Base-by-base conservation (phyloP, 1,140 invertebrate genomes). In the Oppia nitens region DNA sequence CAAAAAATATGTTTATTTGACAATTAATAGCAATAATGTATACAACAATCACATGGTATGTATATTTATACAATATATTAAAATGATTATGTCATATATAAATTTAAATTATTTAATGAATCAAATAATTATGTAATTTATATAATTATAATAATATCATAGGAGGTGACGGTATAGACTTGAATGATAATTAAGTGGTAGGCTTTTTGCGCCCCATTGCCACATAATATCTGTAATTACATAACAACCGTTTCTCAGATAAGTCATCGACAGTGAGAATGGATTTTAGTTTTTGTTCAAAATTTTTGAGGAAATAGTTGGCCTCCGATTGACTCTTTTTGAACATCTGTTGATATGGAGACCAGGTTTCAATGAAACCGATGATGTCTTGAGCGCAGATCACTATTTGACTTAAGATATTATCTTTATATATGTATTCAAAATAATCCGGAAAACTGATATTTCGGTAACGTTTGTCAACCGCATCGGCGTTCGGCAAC, bases 321-420 rank as follows among this genome's bases (percentile, higher is more conserved):
- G 55, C 55, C 3, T 47, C 29, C 6, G 40, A n/a, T 24, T 32
- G 29, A 14, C 14, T 24, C 11, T 56, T 24, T 24, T 23, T 23
- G 20, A 9, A 20, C 11, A 47, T 20, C 3, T 20, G 26, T 21
- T 56, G 21, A 26, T 25, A 56, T 11, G 40, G 29, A 28, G 55
- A 56, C 55, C 40, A 47, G 21, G 55, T 47, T 14, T n/a, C 48
- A 25, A 56, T 47, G 20, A 47, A 56, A 9, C 29, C 55, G 12
- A 48, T n/a, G 17, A 47, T 28, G 25, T 24, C 29, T 47, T 47
- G 4, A 3, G 28, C 55, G 1, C 9, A 11, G 17, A 28, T 28
- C 11, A 25, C 24, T 25, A 25, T 21, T 47, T 24, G 9, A 25
- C 23, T 24, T 17, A 25, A 6, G 6, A 56, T 56, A 26, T 47